Base-by-base conservation (phyloP, 2,113 vertebrate genomes). In the Tinamus guttatus region DNA sequence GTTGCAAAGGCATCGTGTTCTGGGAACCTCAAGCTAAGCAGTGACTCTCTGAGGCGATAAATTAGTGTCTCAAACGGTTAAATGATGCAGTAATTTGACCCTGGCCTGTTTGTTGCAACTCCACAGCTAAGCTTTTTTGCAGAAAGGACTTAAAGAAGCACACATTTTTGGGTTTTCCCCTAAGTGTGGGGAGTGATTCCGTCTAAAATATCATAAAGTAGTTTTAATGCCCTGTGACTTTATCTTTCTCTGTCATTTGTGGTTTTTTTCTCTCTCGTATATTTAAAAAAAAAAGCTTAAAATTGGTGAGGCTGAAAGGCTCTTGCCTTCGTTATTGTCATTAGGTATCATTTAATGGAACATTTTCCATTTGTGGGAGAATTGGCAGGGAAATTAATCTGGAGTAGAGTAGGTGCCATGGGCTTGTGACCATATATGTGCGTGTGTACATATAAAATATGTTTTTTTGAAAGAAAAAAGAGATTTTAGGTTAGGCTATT, bases 401-500 rank as follows among this genome's bases (percentile, higher is more conserved):
- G 78, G 38, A 6, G 79, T 74, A 2, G 24, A 64, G 67, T 8
- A 71, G 84, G 47, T 84, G 81, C 76, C 73, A 24, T 3, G 28
- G 79, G n/a, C 69, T 34, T 20, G 28, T 18, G 30, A 11, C 16
- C 28, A 30, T 56, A 17, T 56, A 30, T 30, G 28, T 56, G 16
- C 28, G 25, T 28, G 6, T 56, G 27, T 56, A 30, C 17, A 30
- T 17, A 27, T 52, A 7, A 27, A 30, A 54, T 54, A 17, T 9
- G 8, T 54, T 28, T 28, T 28, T 54, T 54, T 28, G 38, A 22
- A 47, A 87, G 21, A 70, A 87, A 81, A 81, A 83, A 63, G 65
- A 67, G 56, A 59, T 84, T 90, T 92, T 19, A 63, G 58, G 60
- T 90, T 78, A 90, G 93, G 74, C 74, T 75, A 43, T 41, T 96